A percentile compares a stretch with the other conserved stretches of the same genome.
Evolutionary conservation across 2,797 vertebrate genomes (phyloP).

Genomic region (Anas georgica): DNA sequence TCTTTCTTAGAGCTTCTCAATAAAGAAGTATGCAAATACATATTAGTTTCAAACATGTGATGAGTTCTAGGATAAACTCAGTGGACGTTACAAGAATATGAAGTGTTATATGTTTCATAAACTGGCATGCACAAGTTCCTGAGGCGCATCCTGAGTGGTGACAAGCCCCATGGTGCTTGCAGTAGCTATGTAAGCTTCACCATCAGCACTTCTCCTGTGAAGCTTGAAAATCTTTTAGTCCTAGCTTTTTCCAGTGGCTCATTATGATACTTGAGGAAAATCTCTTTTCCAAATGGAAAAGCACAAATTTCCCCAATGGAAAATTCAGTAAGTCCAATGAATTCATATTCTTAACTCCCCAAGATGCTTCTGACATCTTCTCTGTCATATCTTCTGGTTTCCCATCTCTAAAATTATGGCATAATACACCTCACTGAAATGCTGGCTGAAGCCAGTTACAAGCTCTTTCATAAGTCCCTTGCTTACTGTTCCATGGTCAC

Average conservation of each 20-base stretch:
- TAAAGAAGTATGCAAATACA: neutral
- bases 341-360: neutral
- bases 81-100: neutral
- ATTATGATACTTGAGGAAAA: neutral
- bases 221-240: neutral
- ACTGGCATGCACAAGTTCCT: neutral
- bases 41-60: neutral
- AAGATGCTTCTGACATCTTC: neutral
- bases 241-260: neutral
- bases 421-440: neutral
- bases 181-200: neutral
- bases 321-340: neutral
- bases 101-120: neutral
- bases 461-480: neutral
- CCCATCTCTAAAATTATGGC: neutral
- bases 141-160: rapidly evolving
- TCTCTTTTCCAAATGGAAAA: neutral
- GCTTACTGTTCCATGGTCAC: rapidly evolving
- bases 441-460: neutral
- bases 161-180: neutral
- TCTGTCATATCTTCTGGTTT: neutral
- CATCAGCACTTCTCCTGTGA: neutral
- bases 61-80: neutral
- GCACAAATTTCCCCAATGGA: neutral
- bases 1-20: neutral